phyloP scores from a whole-genome alignment of 2,888 invertebrate species.

The Cerastoderma edule region DNA sequence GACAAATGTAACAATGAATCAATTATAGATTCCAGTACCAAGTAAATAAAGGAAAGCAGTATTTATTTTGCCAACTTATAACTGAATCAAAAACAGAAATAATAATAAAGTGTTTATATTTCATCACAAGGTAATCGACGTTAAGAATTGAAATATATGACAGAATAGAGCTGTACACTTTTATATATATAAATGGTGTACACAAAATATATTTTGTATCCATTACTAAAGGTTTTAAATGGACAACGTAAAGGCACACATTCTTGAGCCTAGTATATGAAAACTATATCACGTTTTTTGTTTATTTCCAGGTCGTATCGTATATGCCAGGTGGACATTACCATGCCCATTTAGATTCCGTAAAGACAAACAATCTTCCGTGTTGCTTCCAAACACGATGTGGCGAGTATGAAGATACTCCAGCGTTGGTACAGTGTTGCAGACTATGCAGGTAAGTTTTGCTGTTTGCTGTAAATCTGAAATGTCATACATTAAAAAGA shows the following conservation, averaged over 20 bases:
- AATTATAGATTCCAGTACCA: too few species aligned
- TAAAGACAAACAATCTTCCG: slow-evolving; percentile 21
- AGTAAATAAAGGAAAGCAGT: too few species aligned
- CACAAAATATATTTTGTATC: neutral
- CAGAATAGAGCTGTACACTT: too few species aligned
- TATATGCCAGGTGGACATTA: slow-evolving; percentile 53
- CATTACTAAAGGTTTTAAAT: neutral
- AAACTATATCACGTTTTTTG: neutral
- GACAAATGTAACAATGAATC: too few species aligned
- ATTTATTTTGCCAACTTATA: too few species aligned
- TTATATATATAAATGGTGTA: neutral
- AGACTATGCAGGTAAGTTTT: slow-evolving; percentile 55
- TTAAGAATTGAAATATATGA: too few species aligned
- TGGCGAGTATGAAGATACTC: slow-evolving; percentile 20
- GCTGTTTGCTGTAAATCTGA: neutral
- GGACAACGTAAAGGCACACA: neutral
- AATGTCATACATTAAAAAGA: too few species aligned
- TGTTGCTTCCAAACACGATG: slow-evolving; percentile 50
- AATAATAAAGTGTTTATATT: too few species aligned
- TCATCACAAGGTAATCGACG: too few species aligned
- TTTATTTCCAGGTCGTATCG: slow-evolving; percentile 43
- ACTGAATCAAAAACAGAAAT: too few species aligned
- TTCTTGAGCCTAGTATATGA: neutral
- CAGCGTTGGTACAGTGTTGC: slow-evolving; percentile 37
- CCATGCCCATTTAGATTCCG: slow-evolving; percentile 54